Conservation (phyloP, 2,113 vertebrate genomes). For the Nyctereutes procyonoides region DNA sequence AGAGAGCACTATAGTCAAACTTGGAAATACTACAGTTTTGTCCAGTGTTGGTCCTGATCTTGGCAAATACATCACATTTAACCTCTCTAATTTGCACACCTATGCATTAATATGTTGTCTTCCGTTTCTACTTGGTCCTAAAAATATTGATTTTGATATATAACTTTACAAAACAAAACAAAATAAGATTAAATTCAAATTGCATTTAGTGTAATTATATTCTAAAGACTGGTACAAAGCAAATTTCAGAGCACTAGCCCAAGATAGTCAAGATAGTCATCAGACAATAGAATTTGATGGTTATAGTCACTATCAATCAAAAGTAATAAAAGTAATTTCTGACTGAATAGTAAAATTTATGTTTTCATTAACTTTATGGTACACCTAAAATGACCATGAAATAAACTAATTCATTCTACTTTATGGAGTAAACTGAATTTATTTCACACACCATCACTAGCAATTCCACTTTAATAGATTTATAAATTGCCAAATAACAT, state of each 20-base stretch:
- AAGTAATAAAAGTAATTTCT: conserved; percentile 76
- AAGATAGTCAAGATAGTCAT: conserved; percentile 34
- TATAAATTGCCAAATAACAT: conserved; percentile 72
- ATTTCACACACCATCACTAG: conserved; percentile 70
- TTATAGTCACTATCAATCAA: conserved; percentile 66
- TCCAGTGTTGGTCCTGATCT: not conserved
- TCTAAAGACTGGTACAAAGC: not conserved
- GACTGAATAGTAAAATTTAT: conserved; percentile 75
- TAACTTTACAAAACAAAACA: not conserved
- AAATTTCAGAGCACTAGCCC: not conserved
- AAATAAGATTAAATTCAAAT: not conserved
- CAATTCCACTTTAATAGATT: conserved; percentile 74
- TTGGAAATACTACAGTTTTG: not conserved
- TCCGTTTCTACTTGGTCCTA: not conserved
- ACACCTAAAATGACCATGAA: conserved; percentile 69
- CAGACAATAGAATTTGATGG: conserved; percentile 49
- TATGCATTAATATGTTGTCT: not conserved
- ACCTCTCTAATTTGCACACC: not conserved
- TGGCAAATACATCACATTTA: not conserved
- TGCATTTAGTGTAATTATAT: not conserved
- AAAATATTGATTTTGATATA: not conserved
- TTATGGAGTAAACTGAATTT: conserved; percentile 71
- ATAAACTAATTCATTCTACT: conserved; percentile 76
- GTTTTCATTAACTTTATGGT: conserved; percentile 78
- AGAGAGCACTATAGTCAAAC: not conserved